Conservation (phyloP, 1,140 invertebrate species). For the Zaprionus ornatus region DNA sequence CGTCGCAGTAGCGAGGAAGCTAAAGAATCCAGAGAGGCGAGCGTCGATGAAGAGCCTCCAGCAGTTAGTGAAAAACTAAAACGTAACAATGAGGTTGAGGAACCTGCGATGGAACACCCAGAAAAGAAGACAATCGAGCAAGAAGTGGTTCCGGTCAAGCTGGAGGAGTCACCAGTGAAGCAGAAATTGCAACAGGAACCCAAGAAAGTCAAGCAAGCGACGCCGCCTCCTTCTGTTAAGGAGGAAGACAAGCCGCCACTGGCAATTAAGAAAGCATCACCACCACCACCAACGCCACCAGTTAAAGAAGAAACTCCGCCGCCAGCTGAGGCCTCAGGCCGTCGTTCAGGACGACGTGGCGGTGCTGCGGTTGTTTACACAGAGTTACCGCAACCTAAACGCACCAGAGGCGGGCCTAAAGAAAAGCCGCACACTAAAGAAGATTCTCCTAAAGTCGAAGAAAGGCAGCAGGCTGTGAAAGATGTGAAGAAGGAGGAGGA, state of each 20-base stretch:
- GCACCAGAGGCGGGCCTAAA: slow-evolving; percentile 61
- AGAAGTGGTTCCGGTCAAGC: slow-evolving; percentile 3
- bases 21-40: slow-evolving; percentile 51
- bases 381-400: slow-evolving; percentile 68
- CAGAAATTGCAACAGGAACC: background rate
- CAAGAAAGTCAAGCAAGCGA: background rate
- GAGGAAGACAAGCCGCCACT: background rate
- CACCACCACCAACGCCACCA: background rate
- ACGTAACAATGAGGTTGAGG: slow-evolving; percentile 56
- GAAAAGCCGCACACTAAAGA: slow-evolving; percentile 31
- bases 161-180: background rate
- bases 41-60: slow-evolving; percentile 30
- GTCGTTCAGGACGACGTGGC: slow-evolving; percentile 72
- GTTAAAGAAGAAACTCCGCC: background rate
- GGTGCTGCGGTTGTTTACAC: slow-evolving; percentile 61
- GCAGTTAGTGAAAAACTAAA: slow-evolving; percentile 59
- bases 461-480: slow-evolving; percentile 1
- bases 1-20: slow-evolving; percentile 75
- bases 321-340: slow-evolving; percentile 25
- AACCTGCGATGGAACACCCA: background rate
- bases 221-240: background rate
- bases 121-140: background rate
- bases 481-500: slow-evolving; percentile 1
- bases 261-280: background rate
- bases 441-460: slow-evolving; percentile 18